Base-by-base conservation (phyloP, 2,888 invertebrate genomes). In the Tetanocera ferruginea region DNA sequence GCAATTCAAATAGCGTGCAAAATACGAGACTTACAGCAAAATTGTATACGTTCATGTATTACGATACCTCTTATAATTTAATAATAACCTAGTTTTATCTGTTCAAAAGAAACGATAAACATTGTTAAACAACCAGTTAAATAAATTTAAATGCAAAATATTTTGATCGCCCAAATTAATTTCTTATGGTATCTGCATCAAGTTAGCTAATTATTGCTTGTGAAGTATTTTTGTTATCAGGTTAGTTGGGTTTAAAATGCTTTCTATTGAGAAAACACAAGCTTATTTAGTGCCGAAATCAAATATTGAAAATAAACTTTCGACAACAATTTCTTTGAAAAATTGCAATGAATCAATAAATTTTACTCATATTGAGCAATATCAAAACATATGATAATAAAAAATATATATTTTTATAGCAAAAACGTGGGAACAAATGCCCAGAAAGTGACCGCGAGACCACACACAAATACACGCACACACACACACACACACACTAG, bases 401-500 rank as follows among this genome's bases (percentile, higher is more conserved):
- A 43, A 43, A 43, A 43, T 37, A 11, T 11, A 11, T 43, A 11
- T 43, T 43, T 43, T 43, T 43, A 28, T 3, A 5, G 23, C 49
- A 60, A 49, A 31, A 74, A 51, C 64, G 74, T 74, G 74, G 74
- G 74, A 66, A 74, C n/a, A 14, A 64, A 51, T 60, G 37, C 11
- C 37, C 71, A 17, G 37, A 66, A 19, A 19, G 34, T 34, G 72
- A 37, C 34, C 43, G 70, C 51, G 17, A 14, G 70, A 23, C 51
- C 49, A 23, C 23, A 19, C 6, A 43, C 4, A 3, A 17, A 19
- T 6, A 17, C n/a, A 34, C 71, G 37, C 55, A 14, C 37, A 37
- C 34, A 51, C 49, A 51, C 43, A 17, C 60, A 28, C 23, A 11
- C 37, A 60, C 37, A 14, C n/a, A 52, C 19, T 11, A 19, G 62